phyloP scores from a whole-genome alignment of 2,797 vertebrate genomes.

The Lates japonicus region DNA sequence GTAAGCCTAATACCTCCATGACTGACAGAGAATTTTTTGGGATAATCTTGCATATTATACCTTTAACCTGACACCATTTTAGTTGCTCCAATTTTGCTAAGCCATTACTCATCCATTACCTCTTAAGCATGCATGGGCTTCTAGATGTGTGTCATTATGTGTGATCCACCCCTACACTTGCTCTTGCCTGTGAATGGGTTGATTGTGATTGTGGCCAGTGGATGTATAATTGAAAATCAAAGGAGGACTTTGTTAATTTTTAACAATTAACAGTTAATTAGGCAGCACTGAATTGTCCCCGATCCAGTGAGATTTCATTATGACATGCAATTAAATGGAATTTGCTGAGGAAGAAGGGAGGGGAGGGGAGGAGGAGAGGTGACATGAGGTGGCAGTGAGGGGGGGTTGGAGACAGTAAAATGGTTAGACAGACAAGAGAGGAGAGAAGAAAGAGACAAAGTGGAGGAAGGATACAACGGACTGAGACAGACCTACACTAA shows the following conservation, averaged over 20 bases:
- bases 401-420: not conserved
- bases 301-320: slow-evolving; percentile 94
- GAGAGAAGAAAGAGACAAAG: not conserved
- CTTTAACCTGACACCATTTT: slow-evolving; percentile 16
- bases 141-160: slow-evolving; percentile 18
- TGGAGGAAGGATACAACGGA: not conserved
- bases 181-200: slow-evolving; percentile 66
- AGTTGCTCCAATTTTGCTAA: slow-evolving; percentile 12
- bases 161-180: slow-evolving; percentile 37
- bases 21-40: too few species aligned
- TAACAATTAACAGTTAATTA: slow-evolving; percentile 90
- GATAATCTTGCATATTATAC: too few species aligned
- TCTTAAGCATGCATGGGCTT: slow-evolving; percentile 1
- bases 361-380: slow-evolving; percentile 10
- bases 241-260: slow-evolving; percentile 93
- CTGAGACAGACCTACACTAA: not conserved
- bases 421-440: slow-evolving; percentile 11
- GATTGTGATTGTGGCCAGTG: slow-evolving; percentile 34
- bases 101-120: not conserved
- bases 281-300: slow-evolving; percentile 91
- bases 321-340: slow-evolving; percentile 91
- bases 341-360: slow-evolving; percentile 51
- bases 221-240: slow-evolving; percentile 94
- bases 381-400: slow-evolving; percentile 8
- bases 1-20: too few species aligned